Conservation (phyloP, 2,113 vertebrate genomes). For the Hypomesus transpacificus region DNA sequence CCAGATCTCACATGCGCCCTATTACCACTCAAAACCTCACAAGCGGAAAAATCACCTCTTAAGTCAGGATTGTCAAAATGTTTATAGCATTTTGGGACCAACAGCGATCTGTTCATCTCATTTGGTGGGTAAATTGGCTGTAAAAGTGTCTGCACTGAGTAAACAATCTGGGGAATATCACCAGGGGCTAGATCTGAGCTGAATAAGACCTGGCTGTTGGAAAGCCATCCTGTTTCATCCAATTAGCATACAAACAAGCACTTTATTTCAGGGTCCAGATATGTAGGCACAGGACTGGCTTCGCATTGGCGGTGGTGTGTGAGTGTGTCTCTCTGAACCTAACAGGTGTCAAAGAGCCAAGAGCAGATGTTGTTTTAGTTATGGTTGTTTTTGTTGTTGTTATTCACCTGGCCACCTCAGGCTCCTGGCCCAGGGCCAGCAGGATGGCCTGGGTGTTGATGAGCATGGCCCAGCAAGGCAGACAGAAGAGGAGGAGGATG, state of each 20-base stretch:
- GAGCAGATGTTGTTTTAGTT: not conserved
- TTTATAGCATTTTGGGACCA: not conserved
- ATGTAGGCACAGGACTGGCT: not conserved
- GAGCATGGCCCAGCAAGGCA: conserved; percentile 89
- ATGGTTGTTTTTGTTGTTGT: not conserved
- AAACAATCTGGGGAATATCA: not conserved
- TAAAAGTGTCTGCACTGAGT: conserved; percentile 1
- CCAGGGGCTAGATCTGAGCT: not conserved
- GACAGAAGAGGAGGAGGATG: conserved; percentile 83
- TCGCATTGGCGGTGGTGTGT: conserved; percentile 3
- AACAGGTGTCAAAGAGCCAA: not conserved
- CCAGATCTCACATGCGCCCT: not conserved
- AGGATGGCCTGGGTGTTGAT: conserved; percentile 82
- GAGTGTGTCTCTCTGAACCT: not conserved
- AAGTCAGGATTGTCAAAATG: not conserved
- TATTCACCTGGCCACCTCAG: conserved; percentile 80
- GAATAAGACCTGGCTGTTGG: not conserved
- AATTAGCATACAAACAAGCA: conserved; percentile 13
- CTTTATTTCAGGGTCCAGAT: not conserved
- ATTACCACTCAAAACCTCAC: not conserved
- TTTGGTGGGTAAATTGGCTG: not conserved
- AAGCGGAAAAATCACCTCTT: not conserved
- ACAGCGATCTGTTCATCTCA: not conserved
- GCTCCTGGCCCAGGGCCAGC: conserved; percentile 78
- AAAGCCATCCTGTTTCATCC: not conserved